Evolutionary conservation across 2,113 vertebrate species (phyloP), one percentile per base, ranked within the genome.

Genomic region (Salminus brasiliensis): DNA sequence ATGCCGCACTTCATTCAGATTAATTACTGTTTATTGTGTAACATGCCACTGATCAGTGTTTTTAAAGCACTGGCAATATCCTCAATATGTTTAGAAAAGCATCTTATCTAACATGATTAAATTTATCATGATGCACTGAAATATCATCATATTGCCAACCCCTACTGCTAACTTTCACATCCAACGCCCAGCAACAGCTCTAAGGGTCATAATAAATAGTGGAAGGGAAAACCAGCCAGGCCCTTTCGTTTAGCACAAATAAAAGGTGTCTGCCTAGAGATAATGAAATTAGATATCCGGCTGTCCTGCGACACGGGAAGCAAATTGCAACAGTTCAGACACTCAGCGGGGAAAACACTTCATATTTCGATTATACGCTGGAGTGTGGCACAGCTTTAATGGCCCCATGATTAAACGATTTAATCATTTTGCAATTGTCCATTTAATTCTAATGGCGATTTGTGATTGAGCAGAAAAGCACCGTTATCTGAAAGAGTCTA

Each of bases 341-440:
- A 65, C 60, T 65, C 60, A 36, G 60, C 21, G 16, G 60, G 60
- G 60, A 30, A 62, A 30, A 36, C 60, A 65, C 60, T 65, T n/a
- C 30, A 65, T 36, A 32, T 30, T 62, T 18, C 59, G 4, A 32
- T 62, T 36, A 34, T 10, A n/a, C 8, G 18, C 16, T 36, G 15
- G 30, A 65, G 60, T 34, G 30, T 7, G 12, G 59, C 27, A 1
- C 11, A 4, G 5, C 32, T 21, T 36, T 65, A 65, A 65, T 65
- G 32, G 60, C 21, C 1, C 32, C 60, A 4, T 16, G 5, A 66
- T 66, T 21, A 39, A 65, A 36, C 18, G n/a, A 68, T 55, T 57
- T n/a, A 67, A 32, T 30, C 39, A 12, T 13, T 68, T 45, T 21
- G 39, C 21, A 10, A 68, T 30, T 68, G n/a, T 7, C 0, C 62